phyloP scores from a whole-genome alignment of 2,888 invertebrate species.

The Spodoptera picta region DNA sequence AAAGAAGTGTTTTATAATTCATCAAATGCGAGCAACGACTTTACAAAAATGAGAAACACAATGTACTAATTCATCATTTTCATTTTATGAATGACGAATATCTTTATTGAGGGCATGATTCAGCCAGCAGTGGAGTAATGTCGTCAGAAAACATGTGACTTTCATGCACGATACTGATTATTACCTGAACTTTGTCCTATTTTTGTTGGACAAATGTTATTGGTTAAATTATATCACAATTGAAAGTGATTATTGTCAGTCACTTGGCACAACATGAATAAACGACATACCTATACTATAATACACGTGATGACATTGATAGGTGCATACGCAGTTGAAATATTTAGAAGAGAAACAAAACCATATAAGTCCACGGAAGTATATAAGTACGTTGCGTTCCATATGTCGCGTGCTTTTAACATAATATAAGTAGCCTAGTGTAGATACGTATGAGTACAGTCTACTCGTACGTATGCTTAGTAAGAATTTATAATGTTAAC shows the following conservation, averaged over 20 bases:
- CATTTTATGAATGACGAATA: conserved; percentile 80
- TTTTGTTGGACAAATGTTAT: conserved; percentile 60
- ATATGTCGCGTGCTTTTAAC: conserved; percentile 1
- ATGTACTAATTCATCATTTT: conserved; percentile 59
- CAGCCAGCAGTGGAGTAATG: conserved; percentile 61
- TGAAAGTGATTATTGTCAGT: conserved; percentile 57
- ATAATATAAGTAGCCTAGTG: not conserved
- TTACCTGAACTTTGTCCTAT: conserved; percentile 59
- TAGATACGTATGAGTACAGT: conserved; percentile 2
- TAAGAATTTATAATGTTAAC: conserved; percentile 40
- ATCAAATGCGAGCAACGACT: too few relatives aligned
- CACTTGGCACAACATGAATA: conserved; percentile 64
- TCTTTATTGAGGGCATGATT: conserved; percentile 76
- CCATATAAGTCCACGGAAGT: conserved; percentile 40
- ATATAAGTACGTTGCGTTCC: not conserved
- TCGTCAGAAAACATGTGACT: conserved; percentile 69
- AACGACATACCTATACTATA: conserved; percentile 36
- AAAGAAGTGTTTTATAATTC: too few relatives aligned
- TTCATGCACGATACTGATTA: conserved; percentile 27
- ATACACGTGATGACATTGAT: conserved; percentile 49
- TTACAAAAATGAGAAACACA: too few relatives aligned
- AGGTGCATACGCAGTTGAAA: conserved; percentile 41
- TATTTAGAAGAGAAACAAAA: conserved; percentile 37
- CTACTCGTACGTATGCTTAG: conserved; percentile 11
- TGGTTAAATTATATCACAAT: conserved; percentile 60